phyloP scores from a whole-genome alignment of 2,797 vertebrate species.

The Arctocebus calabarensis region DNA sequence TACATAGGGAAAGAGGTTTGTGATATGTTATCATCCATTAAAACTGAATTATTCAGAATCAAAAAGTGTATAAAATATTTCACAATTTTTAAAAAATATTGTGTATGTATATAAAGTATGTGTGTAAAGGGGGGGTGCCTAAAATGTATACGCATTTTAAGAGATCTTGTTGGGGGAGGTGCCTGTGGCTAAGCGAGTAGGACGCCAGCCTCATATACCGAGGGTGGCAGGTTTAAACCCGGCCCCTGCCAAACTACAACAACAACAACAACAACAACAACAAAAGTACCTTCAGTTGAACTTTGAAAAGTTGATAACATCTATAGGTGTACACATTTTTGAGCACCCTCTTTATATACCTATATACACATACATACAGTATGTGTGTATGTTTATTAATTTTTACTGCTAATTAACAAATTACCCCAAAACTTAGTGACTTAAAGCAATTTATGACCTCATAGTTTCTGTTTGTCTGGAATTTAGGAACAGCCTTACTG shows the following conservation, averaged over 20 bases:
- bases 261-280: too few species aligned
- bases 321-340: too few species aligned
- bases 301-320: too few species aligned
- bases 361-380: neutral
- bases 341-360: neutral
- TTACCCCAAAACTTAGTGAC: neutral
- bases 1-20: neutral
- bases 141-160: too few species aligned
- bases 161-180: too few species aligned
- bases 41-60: neutral
- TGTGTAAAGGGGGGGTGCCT: neutral
- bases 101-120: neutral
- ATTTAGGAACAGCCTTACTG: neutral
- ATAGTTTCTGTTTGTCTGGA: neutral
- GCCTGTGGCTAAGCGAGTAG: too few species aligned
- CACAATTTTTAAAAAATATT: neutral
- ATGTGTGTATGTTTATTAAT: neutral
- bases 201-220: too few species aligned
- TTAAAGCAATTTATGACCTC: constrained; percentile 51
- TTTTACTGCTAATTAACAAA: constrained; percentile 47
- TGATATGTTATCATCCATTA: neutral
- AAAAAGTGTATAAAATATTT: constrained; percentile 8
- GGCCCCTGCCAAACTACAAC: too few species aligned
- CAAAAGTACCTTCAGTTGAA: too few species aligned
- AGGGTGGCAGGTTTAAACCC: too few species aligned